These are phyloP conservation scores for Chaetoderma sp. DNA, from an alignment of 2,888 invertebrate species.

Conservation along the genomic window DNA sequence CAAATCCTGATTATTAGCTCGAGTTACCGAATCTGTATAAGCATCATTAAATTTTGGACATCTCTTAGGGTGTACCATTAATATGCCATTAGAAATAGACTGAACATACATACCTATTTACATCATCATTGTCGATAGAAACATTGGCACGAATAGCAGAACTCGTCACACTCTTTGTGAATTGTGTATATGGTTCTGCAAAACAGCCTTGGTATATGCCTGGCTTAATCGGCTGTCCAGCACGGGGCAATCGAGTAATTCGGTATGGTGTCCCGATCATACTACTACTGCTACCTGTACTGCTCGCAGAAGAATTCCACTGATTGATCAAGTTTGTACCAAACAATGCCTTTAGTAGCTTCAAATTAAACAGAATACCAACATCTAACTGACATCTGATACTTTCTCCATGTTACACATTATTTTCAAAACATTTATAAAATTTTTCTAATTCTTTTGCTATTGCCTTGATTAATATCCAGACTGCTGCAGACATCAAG, in stretches of 20 bases:
- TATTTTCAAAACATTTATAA: not conserved
- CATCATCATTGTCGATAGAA: constrained; percentile 57
- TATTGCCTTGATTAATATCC: no score
- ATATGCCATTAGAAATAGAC: no score
- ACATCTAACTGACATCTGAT: not conserved
- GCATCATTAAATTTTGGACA: not conserved
- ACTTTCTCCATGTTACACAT: not conserved
- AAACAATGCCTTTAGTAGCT: constrained; percentile 79
- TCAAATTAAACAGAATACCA: constrained; percentile 33
- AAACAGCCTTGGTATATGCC: constrained; percentile 70
- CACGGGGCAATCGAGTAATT: constrained; percentile 50
- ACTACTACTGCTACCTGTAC: no score
- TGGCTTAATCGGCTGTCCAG: constrained; percentile 47
- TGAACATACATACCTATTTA: no score
- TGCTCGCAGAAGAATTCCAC: constrained; percentile 57
- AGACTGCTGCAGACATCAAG: no score
- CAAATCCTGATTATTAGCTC: not conserved
- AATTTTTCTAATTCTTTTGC: no score
- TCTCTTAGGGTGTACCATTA: no score
- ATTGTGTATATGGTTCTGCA: constrained; percentile 68
- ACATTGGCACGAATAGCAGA: constrained; percentile 58
- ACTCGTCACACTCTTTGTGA: constrained; percentile 67
- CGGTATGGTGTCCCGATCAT: constrained; percentile 58
- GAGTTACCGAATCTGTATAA: not conserved
- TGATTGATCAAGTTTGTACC: constrained; percentile 77